Evolutionary conservation across 2,113 vertebrate species (phyloP), one percentile per base, ranked within the genome.

Genomic region (Numida meleagris): DNA sequence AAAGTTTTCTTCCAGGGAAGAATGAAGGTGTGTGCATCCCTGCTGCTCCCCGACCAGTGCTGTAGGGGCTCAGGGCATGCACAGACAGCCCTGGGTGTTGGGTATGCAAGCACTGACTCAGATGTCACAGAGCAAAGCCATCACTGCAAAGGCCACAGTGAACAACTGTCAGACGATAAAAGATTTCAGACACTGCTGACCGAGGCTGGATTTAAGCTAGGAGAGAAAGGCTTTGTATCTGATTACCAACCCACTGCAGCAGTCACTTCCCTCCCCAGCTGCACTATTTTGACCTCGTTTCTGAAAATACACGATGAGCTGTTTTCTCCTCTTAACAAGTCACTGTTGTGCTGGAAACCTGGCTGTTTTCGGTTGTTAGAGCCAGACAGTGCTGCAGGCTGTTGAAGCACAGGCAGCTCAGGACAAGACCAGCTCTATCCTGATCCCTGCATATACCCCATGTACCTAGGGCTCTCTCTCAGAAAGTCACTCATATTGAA

Each of bases 281-380:
- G 85, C 66, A 31, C 21, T 89, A n/a, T 65, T 95, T 74, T 66
- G 45, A 92, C 66, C 78, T 95, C 81, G 76, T 89, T 94, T 86
- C 72, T 93, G 91, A 92, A 95, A 96, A 92, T 86, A 97, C 94
- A 84, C 65, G 8, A 63, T 90, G 88, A 92, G 62, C 70, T 84
- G 59, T 88, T 82, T 88, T 92, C 62, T 92, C 59, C 75, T 53
- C 81, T 42, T 89, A 71, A 62, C 27, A 29, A 86, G 66, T 45
- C 46, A 67, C 58, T 53, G 27, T 36, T 86, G 82, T 72, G 55
- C 38, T 65, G 70, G 57, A 67, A 92, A 73, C 48, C 63, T 25
- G 70, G 10, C 34, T 71, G 62, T n/a, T 77, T 81, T 43, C 16
- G 10, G 43, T 24, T 48, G 38, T 24, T 50, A 75, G 58, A 86